Conservation (phyloP, 1,140 invertebrate species). For the Chironomus striatipennis region DNA sequence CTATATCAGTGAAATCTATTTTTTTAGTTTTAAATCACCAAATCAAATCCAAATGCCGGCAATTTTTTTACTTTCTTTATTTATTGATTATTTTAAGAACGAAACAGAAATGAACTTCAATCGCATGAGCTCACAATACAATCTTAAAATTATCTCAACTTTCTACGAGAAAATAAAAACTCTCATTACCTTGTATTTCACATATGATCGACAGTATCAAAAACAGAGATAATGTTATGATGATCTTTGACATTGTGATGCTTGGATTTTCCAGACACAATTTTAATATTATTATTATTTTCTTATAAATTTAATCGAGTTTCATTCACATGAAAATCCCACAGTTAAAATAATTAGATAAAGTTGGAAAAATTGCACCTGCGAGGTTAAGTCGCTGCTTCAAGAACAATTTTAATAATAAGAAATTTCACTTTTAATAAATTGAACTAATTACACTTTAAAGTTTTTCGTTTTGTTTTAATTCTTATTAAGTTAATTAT, state of each 20-base stretch:
- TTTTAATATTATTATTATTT: too few species aligned
- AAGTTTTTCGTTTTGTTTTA: too few species aligned
- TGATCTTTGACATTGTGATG: neutral
- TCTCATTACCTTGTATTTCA: neutral
- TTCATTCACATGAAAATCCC: neutral
- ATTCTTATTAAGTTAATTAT: neutral
- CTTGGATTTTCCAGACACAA: neutral
- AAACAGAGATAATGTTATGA: neutral
- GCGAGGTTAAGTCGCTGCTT: too few species aligned
- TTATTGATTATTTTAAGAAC: too few species aligned
- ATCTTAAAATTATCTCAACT: neutral
- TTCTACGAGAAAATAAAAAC: neutral
- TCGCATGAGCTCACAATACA: too few species aligned
- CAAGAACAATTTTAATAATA: too few species aligned
- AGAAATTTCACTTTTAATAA: neutral
- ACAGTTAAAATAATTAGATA: neutral
- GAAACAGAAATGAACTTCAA: too few species aligned
- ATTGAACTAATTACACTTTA: neutral
- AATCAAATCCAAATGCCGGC: too few species aligned
- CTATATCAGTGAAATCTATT: too few species aligned
- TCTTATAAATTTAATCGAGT: neutral
- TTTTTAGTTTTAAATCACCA: too few species aligned
- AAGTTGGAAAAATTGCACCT: neutral
- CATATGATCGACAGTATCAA: neutral
- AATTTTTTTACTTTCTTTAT: too few species aligned